Percentiles rank a stretch among this genome's conserved stretches.
phyloP scores from a whole-genome alignment of 2,113 vertebrate genomes.

The Silurus asotus region DNA sequence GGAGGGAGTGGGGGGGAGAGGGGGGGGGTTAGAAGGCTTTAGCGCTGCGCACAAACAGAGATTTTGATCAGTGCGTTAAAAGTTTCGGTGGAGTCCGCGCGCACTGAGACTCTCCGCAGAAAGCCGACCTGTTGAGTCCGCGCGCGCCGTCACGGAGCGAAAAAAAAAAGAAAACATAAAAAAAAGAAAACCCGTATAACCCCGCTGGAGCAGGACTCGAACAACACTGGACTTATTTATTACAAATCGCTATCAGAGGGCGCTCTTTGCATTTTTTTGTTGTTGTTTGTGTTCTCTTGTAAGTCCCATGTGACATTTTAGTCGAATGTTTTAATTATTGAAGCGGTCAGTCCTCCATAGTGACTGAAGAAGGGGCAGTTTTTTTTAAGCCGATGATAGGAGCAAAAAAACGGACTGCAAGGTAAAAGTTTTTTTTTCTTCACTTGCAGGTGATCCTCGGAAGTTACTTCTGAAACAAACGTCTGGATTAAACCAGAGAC shows the following conservation, averaged over 20 bases:
- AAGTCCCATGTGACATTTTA: conserved; percentile 64
- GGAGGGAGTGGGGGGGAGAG: conserved; percentile 68
- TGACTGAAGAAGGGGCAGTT: conserved; percentile 9
- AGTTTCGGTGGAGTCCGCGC: conserved; percentile 72
- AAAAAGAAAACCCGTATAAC: background rate
- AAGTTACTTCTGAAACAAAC: conserved; percentile 62
- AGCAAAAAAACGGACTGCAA: conserved; percentile 35
- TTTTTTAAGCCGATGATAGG: conserved; percentile 34
- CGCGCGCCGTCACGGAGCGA: conserved; percentile 42
- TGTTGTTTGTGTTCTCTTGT: conserved; percentile 35
- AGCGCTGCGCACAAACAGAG: conserved; percentile 72
- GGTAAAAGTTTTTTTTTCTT: conserved; percentile 52
- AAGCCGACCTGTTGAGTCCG: conserved; percentile 68
- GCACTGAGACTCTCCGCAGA: conserved; percentile 42
- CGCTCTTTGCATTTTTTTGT: background rate
- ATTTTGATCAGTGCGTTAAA: conserved; percentile 82
- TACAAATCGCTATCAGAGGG: conserved; percentile 51
- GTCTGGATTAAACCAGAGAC: conserved; percentile 74
- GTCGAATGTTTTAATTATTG: conserved; percentile 27
- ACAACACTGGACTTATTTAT: conserved; percentile 66
- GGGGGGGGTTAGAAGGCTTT: conserved; percentile 53
- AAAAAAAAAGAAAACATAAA: too few species aligned
- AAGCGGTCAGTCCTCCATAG: conserved; percentile 24
- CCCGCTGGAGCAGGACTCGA: background rate
- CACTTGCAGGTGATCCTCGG: conserved; percentile 72